A percentile compares a stretch with the other conserved stretches of the same genome.
Evolutionary conservation across 2,888 invertebrate species (phyloP).

Genomic region (Halocaridina rubra): DNA sequence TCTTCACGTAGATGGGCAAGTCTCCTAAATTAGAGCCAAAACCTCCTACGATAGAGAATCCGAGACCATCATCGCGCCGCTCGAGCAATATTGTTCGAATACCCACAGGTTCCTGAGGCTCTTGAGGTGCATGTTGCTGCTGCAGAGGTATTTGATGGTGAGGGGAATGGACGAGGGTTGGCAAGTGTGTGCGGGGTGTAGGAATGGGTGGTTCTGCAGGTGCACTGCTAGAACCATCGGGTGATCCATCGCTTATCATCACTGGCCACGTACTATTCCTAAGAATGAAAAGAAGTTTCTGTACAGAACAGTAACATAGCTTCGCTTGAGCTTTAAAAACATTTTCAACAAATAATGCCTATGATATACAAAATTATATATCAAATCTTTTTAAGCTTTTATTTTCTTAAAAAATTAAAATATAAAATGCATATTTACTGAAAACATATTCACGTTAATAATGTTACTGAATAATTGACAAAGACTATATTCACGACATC

Average conservation of each 20-base stretch:
- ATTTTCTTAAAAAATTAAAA: no score
- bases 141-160: constrained; percentile 40
- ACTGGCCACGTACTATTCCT: constrained; percentile 60
- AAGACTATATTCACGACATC: no score
- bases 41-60: constrained; percentile 73
- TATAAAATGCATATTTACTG: no score
- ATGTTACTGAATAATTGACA: no score
- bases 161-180: constrained; percentile 41
- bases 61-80: constrained; percentile 72
- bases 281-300: no score
- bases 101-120: constrained; percentile 44
- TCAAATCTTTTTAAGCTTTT: no score
- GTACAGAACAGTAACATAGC: no score
- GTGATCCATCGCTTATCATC: constrained; percentile 53
- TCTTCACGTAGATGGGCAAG: constrained; percentile 72
- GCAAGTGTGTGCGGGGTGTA: constrained; percentile 45
- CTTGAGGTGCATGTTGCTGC: constrained; percentile 33
- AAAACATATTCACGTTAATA: no score
- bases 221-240: constrained; percentile 34
- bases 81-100: constrained; percentile 69
- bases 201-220: constrained; percentile 40
- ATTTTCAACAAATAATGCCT: no score
- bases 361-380: no score
- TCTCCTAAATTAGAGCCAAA: constrained; percentile 72
- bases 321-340: no score